Evolutionary conservation across 2,888 invertebrate genomes (phyloP), one percentile per base, ranked within the genome.

Genomic region (Folsomia manolachei): DNA sequence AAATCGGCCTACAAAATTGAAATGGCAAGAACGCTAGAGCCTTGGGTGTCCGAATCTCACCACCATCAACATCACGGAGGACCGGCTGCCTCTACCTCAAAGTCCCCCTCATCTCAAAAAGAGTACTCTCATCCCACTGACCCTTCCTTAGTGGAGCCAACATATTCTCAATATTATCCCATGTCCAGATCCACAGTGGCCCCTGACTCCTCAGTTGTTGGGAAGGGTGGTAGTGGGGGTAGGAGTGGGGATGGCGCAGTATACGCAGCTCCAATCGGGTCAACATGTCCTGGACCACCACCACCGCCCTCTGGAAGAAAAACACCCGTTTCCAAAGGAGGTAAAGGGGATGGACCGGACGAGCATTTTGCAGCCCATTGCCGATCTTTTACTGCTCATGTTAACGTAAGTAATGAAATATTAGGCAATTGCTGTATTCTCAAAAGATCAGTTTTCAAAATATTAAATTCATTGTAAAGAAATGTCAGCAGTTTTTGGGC

Each of bases 321-420:
- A 75, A 81, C 81, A 53, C 81, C 81, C 2, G 74, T 76, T n/a
- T 64, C 79, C 69, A 79, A 80, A 75, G 71, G 71, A 70, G n/a
- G n/a, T n/a, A 83, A 27, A 86, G 85, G 79, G 83, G 83, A 82
- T 85, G 24, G 87, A 87, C 68, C 73, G 21, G 87, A 87, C 51
- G 87, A 87, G 19, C 88, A 88, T 1, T 89, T 89, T 81, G 86
- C 88, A 21, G 87, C 87, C 72, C 89, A 89, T 82, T 89, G 89
- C 81, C 86, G 88, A 61, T 85, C 86, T 2, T 88, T 88, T 79
- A 88, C 88, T 79, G 85, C 86, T 2, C 87, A 81, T 74, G 75
- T 80, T 69, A 80, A 76, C 68, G 81, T 81, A 78, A 81, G n/a
- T n/a, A n/a, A n/a, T n/a, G n/a, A n/a, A n/a, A n/a, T n/a, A n/a